Base-by-base conservation (phyloP, 2,113 vertebrate genomes). In the Papio anubis region DNA sequence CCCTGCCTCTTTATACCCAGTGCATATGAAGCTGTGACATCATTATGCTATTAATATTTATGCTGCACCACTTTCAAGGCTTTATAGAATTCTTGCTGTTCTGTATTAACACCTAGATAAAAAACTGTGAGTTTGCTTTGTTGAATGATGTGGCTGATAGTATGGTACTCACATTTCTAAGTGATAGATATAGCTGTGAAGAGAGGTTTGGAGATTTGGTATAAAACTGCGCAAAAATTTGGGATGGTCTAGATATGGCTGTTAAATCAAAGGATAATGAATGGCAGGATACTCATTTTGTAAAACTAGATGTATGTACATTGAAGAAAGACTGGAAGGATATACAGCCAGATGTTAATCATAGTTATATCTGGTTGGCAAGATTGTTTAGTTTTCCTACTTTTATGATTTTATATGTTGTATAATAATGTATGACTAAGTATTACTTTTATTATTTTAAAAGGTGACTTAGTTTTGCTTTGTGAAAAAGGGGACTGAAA, bases 71-170 rank as follows among this genome's bases (percentile, higher is more conserved):
- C 4, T 59, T 82, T 48, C 25, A 87, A 92, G 70, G 30, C 83
- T 96, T 96, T 85, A 73, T 17, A 78, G 64, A 96, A 59, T 84
- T 94, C 23, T 88, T 52, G 21, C 27, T 93, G 9, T 83, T 94
- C 38, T 83, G 38, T 12, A 50, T 52, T 66, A 82, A 64, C 20
- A n/a, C 70, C 52, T 45, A 66, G 78, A 72, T 88, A 87, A 88
- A 40, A 30, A 88, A 9, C n/a, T 72, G 5, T 6, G 45, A 78
- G 43, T 80, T 88, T 70, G 13, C 32, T 75, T 75, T 93, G 40
- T 25, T 82, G 57, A 87, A 70, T 80, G 83, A 40, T 55, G 50
- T 96, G 38, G 7, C 27, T 81, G 82, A 48, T 90, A 90, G 40
- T 55, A 52, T 20, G 61, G 20, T n/a, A 87, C 43, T 75, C 12